Conservation (phyloP, 1,140 invertebrate species). For the Thaumatotibia leucotreta region DNA sequence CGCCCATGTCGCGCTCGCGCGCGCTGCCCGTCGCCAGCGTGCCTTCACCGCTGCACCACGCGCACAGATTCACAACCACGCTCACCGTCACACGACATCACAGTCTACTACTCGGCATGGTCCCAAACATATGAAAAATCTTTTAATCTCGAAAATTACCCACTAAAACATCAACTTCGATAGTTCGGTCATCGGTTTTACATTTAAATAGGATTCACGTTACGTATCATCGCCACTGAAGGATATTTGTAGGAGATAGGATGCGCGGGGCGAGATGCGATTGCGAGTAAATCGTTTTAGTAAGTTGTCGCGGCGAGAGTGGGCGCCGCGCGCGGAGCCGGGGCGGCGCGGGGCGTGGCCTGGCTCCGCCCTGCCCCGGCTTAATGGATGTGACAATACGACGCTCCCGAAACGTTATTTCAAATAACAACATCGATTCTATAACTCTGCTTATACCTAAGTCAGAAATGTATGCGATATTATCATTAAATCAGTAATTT, state of each 20-base stretch:
- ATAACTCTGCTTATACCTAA: constrained; percentile 49
- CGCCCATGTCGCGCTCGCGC: constrained; percentile 23
- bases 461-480: constrained; percentile 23
- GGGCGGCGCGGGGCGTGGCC: constrained; percentile 39
- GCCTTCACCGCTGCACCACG: constrained; percentile 33
- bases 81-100: constrained; percentile 1
- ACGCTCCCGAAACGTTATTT: constrained; percentile 54
- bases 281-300: constrained; percentile 66
- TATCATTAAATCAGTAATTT: constrained; percentile 3
- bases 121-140: neutral
- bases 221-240: constrained; percentile 1
- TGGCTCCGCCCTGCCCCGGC: constrained; percentile 47
- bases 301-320: constrained; percentile 38
- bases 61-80: neutral
- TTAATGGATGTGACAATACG: constrained; percentile 73
- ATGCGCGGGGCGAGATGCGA: constrained; percentile 53
- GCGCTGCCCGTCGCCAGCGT: constrained; percentile 32
- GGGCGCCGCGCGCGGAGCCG: constrained; percentile 18
- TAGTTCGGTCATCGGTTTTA: neutral
- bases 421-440: constrained; percentile 60
- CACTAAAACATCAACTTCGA: neutral
- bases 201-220: neutral
- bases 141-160: neutral
- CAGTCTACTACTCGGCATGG: neutral
- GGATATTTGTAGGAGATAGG: constrained; percentile 40